Percentiles rank a stretch among this genome's conserved stretches.
Conservation (phyloP, 2,888 invertebrate species). For the Aleiodes testaceus region DNA sequence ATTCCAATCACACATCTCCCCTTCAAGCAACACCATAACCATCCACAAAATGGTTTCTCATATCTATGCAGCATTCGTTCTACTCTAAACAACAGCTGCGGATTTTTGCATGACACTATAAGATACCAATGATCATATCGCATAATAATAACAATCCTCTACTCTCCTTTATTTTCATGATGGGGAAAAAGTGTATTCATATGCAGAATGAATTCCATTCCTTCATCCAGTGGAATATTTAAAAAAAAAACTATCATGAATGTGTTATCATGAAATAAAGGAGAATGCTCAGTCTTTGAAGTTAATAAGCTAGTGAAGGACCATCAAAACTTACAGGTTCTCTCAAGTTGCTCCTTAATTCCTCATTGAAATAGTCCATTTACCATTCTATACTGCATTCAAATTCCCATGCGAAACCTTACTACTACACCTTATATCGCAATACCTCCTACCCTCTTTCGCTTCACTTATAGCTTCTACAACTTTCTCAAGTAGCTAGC, state of each 20-base stretch:
- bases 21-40: not conserved
- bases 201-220: too few relatives aligned
- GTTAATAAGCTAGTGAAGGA: constrained; percentile 64
- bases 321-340: constrained; percentile 63
- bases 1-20: not conserved
- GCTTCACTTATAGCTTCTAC: constrained; percentile 27
- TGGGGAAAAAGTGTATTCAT: too few relatives aligned
- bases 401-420: constrained; percentile 58
- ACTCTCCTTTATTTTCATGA: too few relatives aligned
- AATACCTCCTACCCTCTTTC: constrained; percentile 29
- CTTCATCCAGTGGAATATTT: too few relatives aligned
- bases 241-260: not conserved
- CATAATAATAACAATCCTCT: too few relatives aligned
- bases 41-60: not conserved
- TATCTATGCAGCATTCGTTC: too few relatives aligned
- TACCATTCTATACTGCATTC: constrained; percentile 22
- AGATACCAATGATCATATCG: too few relatives aligned
- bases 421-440: constrained; percentile 5
- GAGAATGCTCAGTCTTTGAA: constrained; percentile 44
- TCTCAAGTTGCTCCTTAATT: constrained; percentile 38
- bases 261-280: not conserved
- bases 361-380: constrained; percentile 33
- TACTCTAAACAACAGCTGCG: too few relatives aligned
- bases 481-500: constrained; percentile 58
- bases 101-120: too few relatives aligned